A percentile compares a stretch with the other conserved stretches of the same genome.
Evolutionary conservation across 2,797 vertebrate species (phyloP).

Genomic region (Alosa sapidissima): DNA sequence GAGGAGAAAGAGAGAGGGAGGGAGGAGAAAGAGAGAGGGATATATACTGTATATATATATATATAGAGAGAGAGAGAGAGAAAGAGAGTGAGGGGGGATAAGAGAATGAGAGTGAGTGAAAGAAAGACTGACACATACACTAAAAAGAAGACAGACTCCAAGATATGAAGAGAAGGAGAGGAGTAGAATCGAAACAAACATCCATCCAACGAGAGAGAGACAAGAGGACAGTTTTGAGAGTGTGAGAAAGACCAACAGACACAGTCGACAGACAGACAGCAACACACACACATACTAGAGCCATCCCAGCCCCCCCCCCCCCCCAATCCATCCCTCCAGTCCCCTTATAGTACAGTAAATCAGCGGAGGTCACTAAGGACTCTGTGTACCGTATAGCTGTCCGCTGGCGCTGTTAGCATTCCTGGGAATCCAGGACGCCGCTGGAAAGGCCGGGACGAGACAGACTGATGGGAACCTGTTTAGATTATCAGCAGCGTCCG

Average conservation of each 20-base stretch:
- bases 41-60: no score
- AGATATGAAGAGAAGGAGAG: background rate
- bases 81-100: no score
- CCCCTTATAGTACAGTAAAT: slow-evolving; percentile 56
- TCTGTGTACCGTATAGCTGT: slow-evolving; percentile 49
- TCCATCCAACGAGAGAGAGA: background rate
- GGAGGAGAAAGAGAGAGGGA: no score
- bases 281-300: background rate
- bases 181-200: background rate
- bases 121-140: background rate
- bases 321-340: no score
- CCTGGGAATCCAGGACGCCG: slow-evolving; percentile 60
- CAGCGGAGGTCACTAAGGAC: slow-evolving; percentile 68
- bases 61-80: no score
- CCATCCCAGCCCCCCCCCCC: background rate
- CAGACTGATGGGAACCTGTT: slow-evolving; percentile 70
- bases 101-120: background rate
- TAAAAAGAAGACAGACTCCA: background rate
- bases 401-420: slow-evolving; percentile 63
- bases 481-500: slow-evolving; percentile 53
- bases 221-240: no score
- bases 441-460: slow-evolving; percentile 62
- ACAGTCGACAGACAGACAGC: background rate
- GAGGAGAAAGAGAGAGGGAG: background rate
- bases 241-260: no score